Base-by-base conservation (phyloP, 2,888 invertebrate genomes). In the Idaea dimidiata region DNA sequence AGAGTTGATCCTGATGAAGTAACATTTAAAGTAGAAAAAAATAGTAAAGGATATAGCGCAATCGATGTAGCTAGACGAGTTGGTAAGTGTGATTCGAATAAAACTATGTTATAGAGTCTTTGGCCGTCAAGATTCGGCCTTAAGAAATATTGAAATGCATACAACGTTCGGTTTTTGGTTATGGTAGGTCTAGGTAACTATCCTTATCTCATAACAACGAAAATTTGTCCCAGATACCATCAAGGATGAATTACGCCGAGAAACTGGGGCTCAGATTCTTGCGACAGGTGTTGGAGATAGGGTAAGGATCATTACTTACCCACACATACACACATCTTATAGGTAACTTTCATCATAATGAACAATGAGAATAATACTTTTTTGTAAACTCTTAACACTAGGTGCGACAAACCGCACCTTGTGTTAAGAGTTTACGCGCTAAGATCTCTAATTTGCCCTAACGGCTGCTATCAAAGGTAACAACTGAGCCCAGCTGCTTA, bases 251-350 rank as follows among this genome's bases (percentile, higher is more conserved):
- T 87, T 97, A 32, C 93, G 94, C 60, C 90, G 93, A 8, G 91
- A 93, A 62, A 93, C 95, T 24, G 96, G 96, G 33, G 94, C 96
- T 7, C 94, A 95, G 72, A 94, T 97, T 57, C 82, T 94, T 24
- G 93, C 94, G 33, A 95, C 96, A 18, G 97, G 97, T 53, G 95
- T 97, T 63, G 97, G 97, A 31, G 96, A 97, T 77, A 95, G 95
- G 93, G 97, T 96, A 90, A 93, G 87, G 64, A 54, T 43, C 14
- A 43, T 14, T 14, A n/a, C 43, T 3, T 8, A 43, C 43, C 24
- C 24, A 24, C 5, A n/a, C n/a, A n/a, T n/a, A n/a, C n/a, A n/a
- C n/a, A n/a, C 24, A 24, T 24, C 24, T 3, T 24, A 3, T 24
- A 24, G 24, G 5, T 24, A 24, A 24, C 24, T 24, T 24, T 24